Conservation (phyloP, 1,140 invertebrate genomes). For the Cheumatopsyche charites region DNA sequence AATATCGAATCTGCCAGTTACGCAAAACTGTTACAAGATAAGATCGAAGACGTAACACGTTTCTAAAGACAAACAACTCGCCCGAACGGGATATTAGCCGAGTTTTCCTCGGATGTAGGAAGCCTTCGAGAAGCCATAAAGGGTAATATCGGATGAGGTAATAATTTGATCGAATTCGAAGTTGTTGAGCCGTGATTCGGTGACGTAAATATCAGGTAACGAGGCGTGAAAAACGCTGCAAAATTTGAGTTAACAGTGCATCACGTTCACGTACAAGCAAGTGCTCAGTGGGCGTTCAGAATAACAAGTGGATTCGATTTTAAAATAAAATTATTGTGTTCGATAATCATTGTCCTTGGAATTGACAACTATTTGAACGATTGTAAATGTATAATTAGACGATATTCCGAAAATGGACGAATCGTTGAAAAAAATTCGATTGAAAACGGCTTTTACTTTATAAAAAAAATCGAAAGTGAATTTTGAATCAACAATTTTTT, state of each 20-base stretch:
- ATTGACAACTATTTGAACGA: neutral
- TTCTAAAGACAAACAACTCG: too few relatives aligned
- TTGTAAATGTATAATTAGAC: too few relatives aligned
- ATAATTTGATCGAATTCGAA: neutral
- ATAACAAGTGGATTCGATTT: neutral
- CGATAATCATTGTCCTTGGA: neutral
- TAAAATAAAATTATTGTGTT: neutral
- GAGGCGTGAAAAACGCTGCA: constrained; percentile 8
- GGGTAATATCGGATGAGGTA: constrained; percentile 2
- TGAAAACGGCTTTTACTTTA: neutral
- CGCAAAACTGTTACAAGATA: neutral
- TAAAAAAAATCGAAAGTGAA: neutral
- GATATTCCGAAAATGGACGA: neutral
- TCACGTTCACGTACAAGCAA: neutral
- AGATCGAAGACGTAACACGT: too few relatives aligned
- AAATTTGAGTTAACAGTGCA: neutral
- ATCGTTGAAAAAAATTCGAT: neutral
- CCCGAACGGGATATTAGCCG: too few relatives aligned
- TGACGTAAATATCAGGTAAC: neutral
- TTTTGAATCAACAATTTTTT: neutral
- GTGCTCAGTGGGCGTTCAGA: neutral
- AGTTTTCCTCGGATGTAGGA: too few relatives aligned
- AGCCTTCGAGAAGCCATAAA: neutral
- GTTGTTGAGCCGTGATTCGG: neutral
- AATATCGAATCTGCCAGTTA: constrained; percentile 14